Evolutionary conservation across 2,113 vertebrate genomes (phyloP).

Genomic region (Galbula dea): DNA sequence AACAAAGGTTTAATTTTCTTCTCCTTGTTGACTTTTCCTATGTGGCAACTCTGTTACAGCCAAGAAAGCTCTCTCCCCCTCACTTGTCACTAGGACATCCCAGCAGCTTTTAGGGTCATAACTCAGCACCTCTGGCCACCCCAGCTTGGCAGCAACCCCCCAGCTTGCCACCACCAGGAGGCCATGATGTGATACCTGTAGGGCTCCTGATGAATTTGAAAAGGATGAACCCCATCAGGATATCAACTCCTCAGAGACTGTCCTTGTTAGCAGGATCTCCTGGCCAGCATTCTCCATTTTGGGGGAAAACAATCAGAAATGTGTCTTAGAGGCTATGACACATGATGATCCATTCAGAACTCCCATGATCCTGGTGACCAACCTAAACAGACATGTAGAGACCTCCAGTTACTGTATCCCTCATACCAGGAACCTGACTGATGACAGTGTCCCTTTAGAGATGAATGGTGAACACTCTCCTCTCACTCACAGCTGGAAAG

Average conservation of each 20-base stretch:
- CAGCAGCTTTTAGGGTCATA: neutral
- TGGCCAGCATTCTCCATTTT: neutral
- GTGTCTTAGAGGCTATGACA: neutral
- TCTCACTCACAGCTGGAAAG: neutral
- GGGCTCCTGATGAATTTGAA: neutral
- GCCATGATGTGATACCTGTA: neutral
- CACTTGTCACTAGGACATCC: neutral
- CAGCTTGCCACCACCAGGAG: neutral
- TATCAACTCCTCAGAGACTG: neutral
- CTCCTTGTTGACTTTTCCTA: neutral
- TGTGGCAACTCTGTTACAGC: neutral
- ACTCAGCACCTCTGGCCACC: neutral
- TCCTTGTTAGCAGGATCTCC: neutral
- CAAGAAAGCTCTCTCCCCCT: neutral
- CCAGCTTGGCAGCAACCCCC: neutral
- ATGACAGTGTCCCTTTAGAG: neutral
- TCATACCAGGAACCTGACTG: neutral
- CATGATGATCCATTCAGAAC: neutral
- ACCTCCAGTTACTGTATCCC: neutral
- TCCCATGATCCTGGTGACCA: neutral
- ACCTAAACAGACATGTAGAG: neutral
- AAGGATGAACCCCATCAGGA: neutral
- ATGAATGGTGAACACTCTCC: neutral
- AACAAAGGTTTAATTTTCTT: constrained; percentile 33
- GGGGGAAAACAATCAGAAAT: neutral